Evolutionary conservation across 2,113 vertebrate species (phyloP).

Genomic region (Calyptommatus sinebrachiatus): DNA sequence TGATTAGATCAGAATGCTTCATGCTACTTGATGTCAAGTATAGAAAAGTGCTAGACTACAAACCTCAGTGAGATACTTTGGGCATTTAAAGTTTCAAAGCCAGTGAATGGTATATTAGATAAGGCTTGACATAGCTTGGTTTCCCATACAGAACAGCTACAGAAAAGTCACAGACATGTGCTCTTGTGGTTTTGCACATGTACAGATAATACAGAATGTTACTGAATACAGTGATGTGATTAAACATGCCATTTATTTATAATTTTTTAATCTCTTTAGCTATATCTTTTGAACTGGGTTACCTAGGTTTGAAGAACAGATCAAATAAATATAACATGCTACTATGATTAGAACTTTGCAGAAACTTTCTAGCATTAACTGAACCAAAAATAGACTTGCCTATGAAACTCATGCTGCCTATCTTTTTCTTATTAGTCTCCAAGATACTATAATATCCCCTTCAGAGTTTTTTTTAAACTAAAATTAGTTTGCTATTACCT

Average conservation of each 20-base stretch:
- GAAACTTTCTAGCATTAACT: constrained; percentile 1
- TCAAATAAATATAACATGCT: neutral
- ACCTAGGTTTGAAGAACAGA: neutral
- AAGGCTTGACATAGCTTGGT: neutral
- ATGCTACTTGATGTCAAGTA: constrained; percentile 56
- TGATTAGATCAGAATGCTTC: constrained; percentile 59
- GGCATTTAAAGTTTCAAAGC: constrained; percentile 35
- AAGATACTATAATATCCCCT: no score
- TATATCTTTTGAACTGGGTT: constrained; percentile 35
- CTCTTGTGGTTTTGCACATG: neutral
- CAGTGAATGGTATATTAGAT: neutral
- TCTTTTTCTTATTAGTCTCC: no score
- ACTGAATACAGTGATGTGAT: constrained; percentile 37
- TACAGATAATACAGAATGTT: constrained; percentile 47
- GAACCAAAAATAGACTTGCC: neutral
- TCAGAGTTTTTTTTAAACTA: no score
- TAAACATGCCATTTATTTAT: neutral
- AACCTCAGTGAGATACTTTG: constrained; percentile 18
- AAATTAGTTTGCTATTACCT: no score
- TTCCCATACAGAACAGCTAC: neutral
- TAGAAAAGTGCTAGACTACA: constrained; percentile 43
- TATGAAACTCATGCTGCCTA: no score
- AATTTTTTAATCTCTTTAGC: constrained; percentile 35
- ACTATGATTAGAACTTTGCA: constrained; percentile 6
- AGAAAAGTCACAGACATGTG: neutral